Base-by-base conservation (phyloP, 2,888 invertebrate genomes). In the Steinernema carpocapsae region DNA sequence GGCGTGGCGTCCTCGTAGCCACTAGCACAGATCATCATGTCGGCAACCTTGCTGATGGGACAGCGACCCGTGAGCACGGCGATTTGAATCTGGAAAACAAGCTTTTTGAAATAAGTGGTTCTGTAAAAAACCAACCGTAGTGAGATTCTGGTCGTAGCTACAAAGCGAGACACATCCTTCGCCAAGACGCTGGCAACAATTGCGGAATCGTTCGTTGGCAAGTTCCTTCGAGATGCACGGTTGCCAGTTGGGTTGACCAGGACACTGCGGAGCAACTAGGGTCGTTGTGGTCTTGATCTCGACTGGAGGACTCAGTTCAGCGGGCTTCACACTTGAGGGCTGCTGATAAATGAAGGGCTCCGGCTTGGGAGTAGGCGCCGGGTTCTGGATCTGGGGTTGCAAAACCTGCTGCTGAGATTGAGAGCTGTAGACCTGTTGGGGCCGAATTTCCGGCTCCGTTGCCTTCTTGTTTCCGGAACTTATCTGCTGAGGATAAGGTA, bases 11-110 rank as follows among this genome's bases (percentile, higher is more conserved):
- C 86, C 76, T 86, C 79, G 76, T 85, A 85, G n/a, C 86, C 86
- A 12, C 84, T 85, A 37, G 85, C 86, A 72, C 86, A 86, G 70
- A 86, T 77, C 86, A 86, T 86, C 75, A 86, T 84, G 72, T 86
- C 86, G 37, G 81, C 85, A 10, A 86, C 86, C 74, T 86, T 86
- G 72, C 76, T 76, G 43, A 86, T 77, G 6, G 86, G 86, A 74
- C 86, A 86, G 17, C 86, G 81, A 43, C 86, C 86, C 2, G 86
- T 86, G 29, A 86, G 77, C 7, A 86, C 86, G 37, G 85, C 84
- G 32, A 86, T 70, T 85, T 86, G 86, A 78, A 86, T 84, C 86
- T 86, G 76, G 42, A 78, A 24, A 10, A 24, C 32, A 29, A 56
- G 17, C 76, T 4, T 76, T 3, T 19, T 17, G 1, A 32, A 2